Base-by-base conservation (phyloP, 2,888 invertebrate species). In the Cephalotes varians region DNA sequence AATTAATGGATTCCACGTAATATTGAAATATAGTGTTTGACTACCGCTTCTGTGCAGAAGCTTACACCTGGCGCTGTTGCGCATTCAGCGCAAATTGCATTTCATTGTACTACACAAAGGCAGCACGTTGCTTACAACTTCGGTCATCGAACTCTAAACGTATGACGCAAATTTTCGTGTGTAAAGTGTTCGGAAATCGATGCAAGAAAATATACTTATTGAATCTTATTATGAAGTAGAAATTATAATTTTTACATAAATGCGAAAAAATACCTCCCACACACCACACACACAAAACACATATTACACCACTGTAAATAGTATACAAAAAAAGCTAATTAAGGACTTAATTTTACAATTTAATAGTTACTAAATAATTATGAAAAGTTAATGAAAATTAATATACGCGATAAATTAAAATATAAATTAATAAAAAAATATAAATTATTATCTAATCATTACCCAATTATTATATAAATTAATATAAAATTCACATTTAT, bases 81-180 rank as follows among this genome's bases (percentile, higher is more conserved):
- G 84, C 86, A 83, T 86, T 89, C 83, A 83, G 51, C 87, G 87
- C 88, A 89, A 90, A 90, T 89, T 90, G 76, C 87, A 81, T 67
- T 80, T 85, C 83, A 88, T 90, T 86, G 86, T 90, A 64, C 80
- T 82, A 60, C 81, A 83, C 79, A 82, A 89, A 56, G 86, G 37
- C 56, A 54, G 65, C 51, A 79, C 56, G 56, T 44, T 60, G n/a
- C 79, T 74, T 79, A 81, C 67, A 85, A 88, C 83, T 86, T 86
- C 85, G 90, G 90, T 90, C 89, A 79, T 90, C 84, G 86, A 89
- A 90, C 90, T 84, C 60, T 85, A 88, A 67, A 88, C 88, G 85
- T 88, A 85, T 88, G 90, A 83, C 85, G 44, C 79, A 67, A 83
- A 74, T 82, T 89, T 84, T 73, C 82, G 58, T 84, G 54, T 82